These are phyloP conservation scores for Clinocottus analis DNA, from an alignment of 2,113 vertebrate genomes.

Conservation along the genomic window DNA sequence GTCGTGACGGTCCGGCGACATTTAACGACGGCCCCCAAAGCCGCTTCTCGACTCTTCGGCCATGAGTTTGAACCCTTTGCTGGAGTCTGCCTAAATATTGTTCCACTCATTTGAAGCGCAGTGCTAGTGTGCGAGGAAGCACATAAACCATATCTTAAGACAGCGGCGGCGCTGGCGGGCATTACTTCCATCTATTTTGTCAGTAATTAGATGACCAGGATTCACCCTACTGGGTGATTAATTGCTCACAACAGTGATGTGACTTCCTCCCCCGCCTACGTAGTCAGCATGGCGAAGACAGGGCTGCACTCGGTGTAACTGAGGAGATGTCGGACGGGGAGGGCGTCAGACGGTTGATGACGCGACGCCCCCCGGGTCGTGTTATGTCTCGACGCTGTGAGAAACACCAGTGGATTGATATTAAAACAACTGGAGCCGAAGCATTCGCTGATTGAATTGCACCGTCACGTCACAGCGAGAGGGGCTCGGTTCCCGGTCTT, in stretches of 20 bases:
- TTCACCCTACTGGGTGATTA: conserved; percentile 71
- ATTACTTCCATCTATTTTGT: conserved; percentile 67
- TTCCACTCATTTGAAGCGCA: background rate
- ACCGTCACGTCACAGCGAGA: too few relatives aligned
- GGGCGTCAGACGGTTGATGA: too few relatives aligned
- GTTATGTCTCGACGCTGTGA: too few relatives aligned
- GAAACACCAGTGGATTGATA: too few relatives aligned
- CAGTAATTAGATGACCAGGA: conserved; percentile 71
- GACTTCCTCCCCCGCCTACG: background rate
- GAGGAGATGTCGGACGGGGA: conserved; percentile 15
- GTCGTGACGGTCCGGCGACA: background rate
- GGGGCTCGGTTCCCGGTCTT: too few relatives aligned
- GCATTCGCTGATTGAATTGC: too few relatives aligned
- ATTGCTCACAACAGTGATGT: conserved; percentile 57
- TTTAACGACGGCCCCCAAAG: conserved; percentile 8
- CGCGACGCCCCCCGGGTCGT: too few relatives aligned
- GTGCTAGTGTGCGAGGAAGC: background rate
- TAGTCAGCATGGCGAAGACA: conserved; percentile 63
- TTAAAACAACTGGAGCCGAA: too few relatives aligned
- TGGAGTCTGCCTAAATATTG: background rate
- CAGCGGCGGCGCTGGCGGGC: conserved; percentile 29
- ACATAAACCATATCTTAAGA: conserved; percentile 23
- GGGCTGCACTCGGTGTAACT: conserved; percentile 7
- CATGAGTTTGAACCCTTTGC: background rate
- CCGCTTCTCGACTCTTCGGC: background rate